phyloP scores from a whole-genome alignment of 2,797 vertebrate genomes.

The Tokudaia muenninki region DNA sequence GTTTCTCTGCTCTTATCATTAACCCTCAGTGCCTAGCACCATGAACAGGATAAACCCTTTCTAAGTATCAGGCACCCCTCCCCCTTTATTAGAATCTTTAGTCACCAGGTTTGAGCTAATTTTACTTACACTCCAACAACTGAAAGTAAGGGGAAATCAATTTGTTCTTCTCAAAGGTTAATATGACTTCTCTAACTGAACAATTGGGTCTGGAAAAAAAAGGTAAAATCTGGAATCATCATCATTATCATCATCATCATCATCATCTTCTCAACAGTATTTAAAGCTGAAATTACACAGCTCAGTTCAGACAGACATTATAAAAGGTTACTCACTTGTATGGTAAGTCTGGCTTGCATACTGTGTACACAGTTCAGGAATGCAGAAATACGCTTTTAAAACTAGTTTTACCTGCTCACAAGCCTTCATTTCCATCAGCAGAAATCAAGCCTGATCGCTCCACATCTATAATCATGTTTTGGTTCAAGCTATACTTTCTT shows the following conservation, averaged over 20 bases:
- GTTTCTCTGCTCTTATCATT: background rate
- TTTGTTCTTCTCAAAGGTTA: conserved; percentile 34
- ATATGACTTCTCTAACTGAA: conserved; percentile 37
- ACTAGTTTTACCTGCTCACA: conserved; percentile 9
- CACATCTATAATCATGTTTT: conserved; percentile 35
- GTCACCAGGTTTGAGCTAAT: background rate
- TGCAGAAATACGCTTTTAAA: background rate
- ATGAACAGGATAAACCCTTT: background rate
- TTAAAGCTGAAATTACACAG: conserved; percentile 53
- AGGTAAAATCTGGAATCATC: background rate
- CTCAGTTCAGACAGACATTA: background rate
- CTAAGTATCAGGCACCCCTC: background rate
- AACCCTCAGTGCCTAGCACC: background rate
- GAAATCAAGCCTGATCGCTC: conserved; percentile 19
- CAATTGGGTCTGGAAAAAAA: conserved; percentile 28
- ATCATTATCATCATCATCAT: background rate
- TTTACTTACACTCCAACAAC: conserved; percentile 14
- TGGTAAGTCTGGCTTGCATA: background rate
- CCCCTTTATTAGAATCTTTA: background rate
- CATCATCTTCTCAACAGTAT: background rate
- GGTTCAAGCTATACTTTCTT: background rate
- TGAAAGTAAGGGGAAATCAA: conserved; percentile 5
- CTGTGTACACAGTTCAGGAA: background rate
- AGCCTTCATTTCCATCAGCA: background rate
- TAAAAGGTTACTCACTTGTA: background rate